Conservation (phyloP, 2,888 invertebrate species). For the Empis livida region DNA sequence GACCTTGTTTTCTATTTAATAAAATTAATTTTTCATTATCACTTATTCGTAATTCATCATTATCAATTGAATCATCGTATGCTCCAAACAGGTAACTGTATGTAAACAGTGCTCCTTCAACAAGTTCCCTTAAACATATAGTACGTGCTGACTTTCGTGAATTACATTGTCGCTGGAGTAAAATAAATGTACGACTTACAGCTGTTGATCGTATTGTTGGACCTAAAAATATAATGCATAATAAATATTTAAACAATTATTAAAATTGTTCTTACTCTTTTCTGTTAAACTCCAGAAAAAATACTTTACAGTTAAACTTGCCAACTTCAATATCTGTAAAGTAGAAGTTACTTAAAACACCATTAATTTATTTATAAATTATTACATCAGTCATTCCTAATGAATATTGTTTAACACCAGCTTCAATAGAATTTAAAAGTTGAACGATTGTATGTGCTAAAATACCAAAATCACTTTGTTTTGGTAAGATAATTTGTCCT, state of each 20-base stretch:
- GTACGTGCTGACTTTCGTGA: slow-evolving; percentile 52
- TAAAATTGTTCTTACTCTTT: slow-evolving; percentile 38
- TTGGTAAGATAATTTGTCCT: slow-evolving; percentile 2
- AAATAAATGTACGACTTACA: slow-evolving; percentile 47
- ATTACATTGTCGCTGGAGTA: slow-evolving; percentile 51
- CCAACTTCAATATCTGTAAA: slow-evolving; percentile 43
- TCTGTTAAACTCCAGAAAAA: slow-evolving; percentile 62
- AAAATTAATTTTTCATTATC: slow-evolving; percentile 46
- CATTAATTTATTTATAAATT: background rate
- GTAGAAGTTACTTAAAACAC: background rate
- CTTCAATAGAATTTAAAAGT: slow-evolving; percentile 51
- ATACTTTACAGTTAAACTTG: slow-evolving; percentile 58
- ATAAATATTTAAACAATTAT: background rate
- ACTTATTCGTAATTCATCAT: slow-evolving; percentile 29
- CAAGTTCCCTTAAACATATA: slow-evolving; percentile 55
- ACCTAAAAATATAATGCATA: slow-evolving; percentile 40
- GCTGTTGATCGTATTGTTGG: slow-evolving; percentile 48
- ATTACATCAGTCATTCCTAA: slow-evolving; percentile 49
- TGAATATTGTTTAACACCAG: slow-evolving; percentile 44
- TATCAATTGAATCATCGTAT: slow-evolving; percentile 39
- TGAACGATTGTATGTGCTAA: slow-evolving; percentile 43
- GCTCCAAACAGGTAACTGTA: slow-evolving; percentile 59
- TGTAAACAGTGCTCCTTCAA: slow-evolving; percentile 59
- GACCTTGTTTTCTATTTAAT: slow-evolving; percentile 65
- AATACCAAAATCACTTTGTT: slow-evolving; percentile 16